Conservation (phyloP, 2,113 vertebrate species). For the Bothrops jararaca region DNA sequence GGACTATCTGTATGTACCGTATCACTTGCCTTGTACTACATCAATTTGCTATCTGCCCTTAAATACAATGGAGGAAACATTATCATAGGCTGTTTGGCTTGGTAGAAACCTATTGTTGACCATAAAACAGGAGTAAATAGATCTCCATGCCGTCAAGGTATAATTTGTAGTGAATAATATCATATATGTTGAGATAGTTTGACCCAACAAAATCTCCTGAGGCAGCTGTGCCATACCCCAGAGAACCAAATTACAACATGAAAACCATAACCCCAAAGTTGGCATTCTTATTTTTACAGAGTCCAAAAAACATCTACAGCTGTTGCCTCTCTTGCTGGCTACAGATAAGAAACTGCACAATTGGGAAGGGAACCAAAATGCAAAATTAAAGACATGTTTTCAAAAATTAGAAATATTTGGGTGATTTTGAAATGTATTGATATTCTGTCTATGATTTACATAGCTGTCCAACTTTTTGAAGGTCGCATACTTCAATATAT, state of each 20-base stretch:
- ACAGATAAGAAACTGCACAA: conserved; percentile 25
- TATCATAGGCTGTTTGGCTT: neutral
- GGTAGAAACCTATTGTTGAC: neutral
- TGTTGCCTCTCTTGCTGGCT: conserved; percentile 58
- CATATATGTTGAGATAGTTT: conserved; percentile 22
- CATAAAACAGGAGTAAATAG: neutral
- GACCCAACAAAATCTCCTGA: conserved; percentile 56
- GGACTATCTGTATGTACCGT: neutral
- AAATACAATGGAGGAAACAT: neutral
- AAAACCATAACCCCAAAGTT: conserved; percentile 52
- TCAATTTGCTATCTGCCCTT: neutral
- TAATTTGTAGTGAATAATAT: neutral
- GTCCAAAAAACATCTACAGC: conserved; percentile 70
- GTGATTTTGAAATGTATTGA: neutral
- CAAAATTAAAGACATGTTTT: conserved; percentile 6
- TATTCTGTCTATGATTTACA: conserved; percentile 14
- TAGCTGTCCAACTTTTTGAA: neutral
- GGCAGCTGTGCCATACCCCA: conserved; percentile 46
- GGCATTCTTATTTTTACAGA: conserved; percentile 63
- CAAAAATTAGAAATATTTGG: neutral
- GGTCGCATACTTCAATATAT: neutral
- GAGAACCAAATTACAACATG: conserved; percentile 51
- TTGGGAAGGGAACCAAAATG: neutral
- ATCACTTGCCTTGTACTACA: neutral
- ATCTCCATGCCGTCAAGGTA: conserved; percentile 10